Base-by-base conservation (phyloP, 2,888 invertebrate species). In the Hyles lineata region DNA sequence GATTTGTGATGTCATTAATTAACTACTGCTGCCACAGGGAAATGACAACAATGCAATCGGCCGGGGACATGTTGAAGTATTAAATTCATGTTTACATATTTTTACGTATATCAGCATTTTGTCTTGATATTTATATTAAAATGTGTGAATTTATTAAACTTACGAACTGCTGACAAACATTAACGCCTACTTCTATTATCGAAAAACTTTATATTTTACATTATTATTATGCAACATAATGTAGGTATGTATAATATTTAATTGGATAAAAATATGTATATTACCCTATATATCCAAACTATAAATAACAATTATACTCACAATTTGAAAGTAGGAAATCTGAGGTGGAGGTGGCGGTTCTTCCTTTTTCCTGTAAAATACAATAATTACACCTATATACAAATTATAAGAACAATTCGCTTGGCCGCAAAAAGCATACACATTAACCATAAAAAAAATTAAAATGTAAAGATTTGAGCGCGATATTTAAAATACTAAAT, bases 301-400 rank as follows among this genome's bases (percentile, higher is more conserved):
- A 63, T 3, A n/a, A 58, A 60, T 35, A 35, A 25, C 23, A 9
- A 63, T 58, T 21, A 70, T 78, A 88, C 89, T 89, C 81, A 89
- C 89, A 50, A 89, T 88, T 80, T 85, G 76, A 72, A 86, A 85
- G 75, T 83, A 88, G 21, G 86, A 84, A 52, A 79, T 9, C 1
- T 75, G 75, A 2, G 74, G 62, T 7, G 78, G 78, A 6, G 76
- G 71, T 7, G 78, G 78, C 55, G 75, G 75, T 59, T 35, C 69
- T 74, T 25, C 59, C 8, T 70, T 76, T 72, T 76, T 76, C 72
- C 79, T 79, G 77, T n/a, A 78, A 79, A 60, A 70, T 58, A 70
- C 7, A 67, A 58, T 5, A 35, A 25, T 67, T 72, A 58, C 4
- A 58, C 25, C 25, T 61, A 21, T 19, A 70, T 23, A 70, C n/a